Evolutionary conservation across 2,797 vertebrate species (phyloP), one percentile per base, ranked within the genome.

Genomic region (Chaetodon trifasciatus): DNA sequence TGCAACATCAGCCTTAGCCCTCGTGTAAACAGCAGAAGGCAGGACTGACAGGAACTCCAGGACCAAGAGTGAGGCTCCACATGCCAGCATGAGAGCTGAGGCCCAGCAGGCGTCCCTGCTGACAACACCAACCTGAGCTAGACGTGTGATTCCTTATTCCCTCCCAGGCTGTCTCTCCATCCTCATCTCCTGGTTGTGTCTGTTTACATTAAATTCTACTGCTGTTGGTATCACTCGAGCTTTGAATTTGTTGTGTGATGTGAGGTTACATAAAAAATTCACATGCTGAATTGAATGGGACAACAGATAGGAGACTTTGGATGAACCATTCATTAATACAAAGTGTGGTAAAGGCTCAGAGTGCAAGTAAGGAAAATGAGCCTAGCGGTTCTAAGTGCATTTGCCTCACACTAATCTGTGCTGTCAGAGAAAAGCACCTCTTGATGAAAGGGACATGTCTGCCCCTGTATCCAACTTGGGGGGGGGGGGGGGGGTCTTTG

Each of bases 1-100:
- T 58, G 52, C 83, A 87, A 86, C 83, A 89, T 86, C 74, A 88
- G 75, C 74, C 62, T 73, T 42, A 89, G 68, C 69, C 70, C 39
- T 24, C 77, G 82, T 77, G 92, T 92, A 95, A 95, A 95, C 93
- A 94, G 91, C 94, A 96, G 94, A 94, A 89, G 93, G 91, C 79
- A 70, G 75, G 86, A 90, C 92, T 93, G 89, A 87, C 93, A 91
- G 91, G 89, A 86, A 90, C 79, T 87, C 86, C 83, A 57, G 65
- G 81, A 82, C 81, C 86, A 87, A 90, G 68, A 86, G 79, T 58
- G 66, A 85, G 75, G 70, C 81, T 76, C 81, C 72, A 76, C 86
- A 85, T 85, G 89, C 91, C 87, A 84, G 85, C 88, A 67, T 88
- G 89, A 86, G 79, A 87, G 65, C 87, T 86, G 88, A 84, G 89